A percentile compares a stretch with the other conserved stretches of the same genome.
Conservation (phyloP, 1,140 invertebrate species). For the Drosophila virilis region DNA sequence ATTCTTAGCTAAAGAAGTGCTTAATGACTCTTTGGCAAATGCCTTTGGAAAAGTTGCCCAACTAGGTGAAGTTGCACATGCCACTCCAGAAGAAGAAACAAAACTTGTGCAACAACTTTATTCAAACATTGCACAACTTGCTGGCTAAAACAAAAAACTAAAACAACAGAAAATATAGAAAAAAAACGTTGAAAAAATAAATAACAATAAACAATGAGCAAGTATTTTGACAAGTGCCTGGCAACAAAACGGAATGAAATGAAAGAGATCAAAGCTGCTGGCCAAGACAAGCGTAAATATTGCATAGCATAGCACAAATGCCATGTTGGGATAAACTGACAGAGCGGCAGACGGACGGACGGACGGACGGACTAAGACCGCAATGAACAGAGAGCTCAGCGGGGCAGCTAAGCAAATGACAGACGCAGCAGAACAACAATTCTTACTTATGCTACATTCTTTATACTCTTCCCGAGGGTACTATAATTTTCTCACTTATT, state of each 20-base stretch:
- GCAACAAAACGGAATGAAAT: conserved; percentile 55
- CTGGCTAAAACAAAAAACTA: conserved; percentile 59
- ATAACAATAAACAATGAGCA: conserved; percentile 57
- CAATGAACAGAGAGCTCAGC: conserved; percentile 55
- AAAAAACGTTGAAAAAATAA: conserved; percentile 38
- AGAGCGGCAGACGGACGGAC: conserved; percentile 23
- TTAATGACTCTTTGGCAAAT: conserved; percentile 17
- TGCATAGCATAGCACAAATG: conserved; percentile 65
- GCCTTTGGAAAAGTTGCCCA: conserved; percentile 13
- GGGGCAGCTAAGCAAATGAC: conserved; percentile 63
- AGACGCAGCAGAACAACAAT: conserved; percentile 62
- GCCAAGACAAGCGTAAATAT: conserved; percentile 79
- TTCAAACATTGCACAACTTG: conserved; percentile 54
- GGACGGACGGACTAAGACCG: conserved; percentile 27
- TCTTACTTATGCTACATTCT: conserved; percentile 57
- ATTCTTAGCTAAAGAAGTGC: too few relatives aligned
- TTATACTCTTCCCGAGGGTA: too few relatives aligned
- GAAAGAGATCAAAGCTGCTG: conserved; percentile 69
- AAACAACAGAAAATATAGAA: background rate
- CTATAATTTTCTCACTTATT: too few relatives aligned
- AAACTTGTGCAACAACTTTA: conserved; percentile 52
- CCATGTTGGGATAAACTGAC: conserved; percentile 68
- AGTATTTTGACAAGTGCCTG: conserved; percentile 74
- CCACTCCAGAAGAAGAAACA: conserved; percentile 10
- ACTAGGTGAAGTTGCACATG: conserved; percentile 8